These are phyloP conservation scores for Vicugna pacos DNA, from an alignment of 2,113 vertebrate genomes.

Conservation along the genomic window DNA sequence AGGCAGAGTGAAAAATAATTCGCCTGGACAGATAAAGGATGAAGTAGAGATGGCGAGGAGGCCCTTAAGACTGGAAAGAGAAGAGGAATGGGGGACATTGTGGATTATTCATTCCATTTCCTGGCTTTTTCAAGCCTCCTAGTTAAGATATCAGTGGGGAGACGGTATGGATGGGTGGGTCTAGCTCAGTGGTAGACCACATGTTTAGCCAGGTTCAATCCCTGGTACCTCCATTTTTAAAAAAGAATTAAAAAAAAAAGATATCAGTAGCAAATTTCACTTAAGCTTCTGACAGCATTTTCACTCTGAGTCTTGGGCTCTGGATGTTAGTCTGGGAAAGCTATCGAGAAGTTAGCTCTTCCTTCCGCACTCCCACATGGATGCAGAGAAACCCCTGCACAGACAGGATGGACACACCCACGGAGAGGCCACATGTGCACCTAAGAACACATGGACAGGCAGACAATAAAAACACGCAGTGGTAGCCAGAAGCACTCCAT, in stretches of 20 bases:
- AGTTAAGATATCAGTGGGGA: not conserved
- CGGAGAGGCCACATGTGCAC: slow-evolving; percentile 66
- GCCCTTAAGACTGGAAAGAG: not conserved
- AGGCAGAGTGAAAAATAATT: not conserved
- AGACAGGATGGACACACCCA: slow-evolving; percentile 67
- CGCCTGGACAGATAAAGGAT: not conserved
- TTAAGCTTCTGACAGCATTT: slow-evolving; percentile 29
- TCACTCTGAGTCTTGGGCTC: not conserved
- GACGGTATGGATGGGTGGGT: no score
- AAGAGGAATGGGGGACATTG: not conserved
- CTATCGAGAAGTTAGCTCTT: slow-evolving; percentile 39
- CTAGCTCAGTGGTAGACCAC: no score
- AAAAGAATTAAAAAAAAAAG: not conserved
- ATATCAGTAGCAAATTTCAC: slow-evolving; percentile 24
- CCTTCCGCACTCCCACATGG: not conserved
- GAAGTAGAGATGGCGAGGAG: not conserved
- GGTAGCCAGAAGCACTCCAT: not conserved
- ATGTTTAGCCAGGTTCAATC: no score
- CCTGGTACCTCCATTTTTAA: no score
- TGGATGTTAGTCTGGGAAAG: slow-evolving; percentile 51
- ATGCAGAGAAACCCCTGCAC: not conserved
- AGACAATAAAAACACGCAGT: not conserved
- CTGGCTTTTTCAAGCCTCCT: slow-evolving; percentile 1
- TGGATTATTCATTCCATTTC: not conserved
- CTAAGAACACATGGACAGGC: slow-evolving; percentile 59